Conservation (phyloP, 2,888 invertebrate species). For the Scaptomyza caliginosa region DNA sequence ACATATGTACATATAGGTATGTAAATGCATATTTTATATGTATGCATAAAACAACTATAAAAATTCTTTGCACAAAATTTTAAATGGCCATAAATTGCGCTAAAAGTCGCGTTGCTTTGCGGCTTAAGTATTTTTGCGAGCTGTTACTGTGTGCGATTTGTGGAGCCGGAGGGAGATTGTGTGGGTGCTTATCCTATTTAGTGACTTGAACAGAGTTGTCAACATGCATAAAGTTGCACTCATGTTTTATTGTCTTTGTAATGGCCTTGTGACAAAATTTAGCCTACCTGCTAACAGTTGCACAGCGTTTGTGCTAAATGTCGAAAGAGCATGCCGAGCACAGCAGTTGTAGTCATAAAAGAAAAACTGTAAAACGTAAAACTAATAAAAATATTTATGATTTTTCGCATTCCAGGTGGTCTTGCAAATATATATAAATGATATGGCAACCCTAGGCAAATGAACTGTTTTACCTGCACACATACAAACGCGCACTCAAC, state of each 20-base stretch:
- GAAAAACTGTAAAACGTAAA: slow-evolving; percentile 36
- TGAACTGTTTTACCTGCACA: slow-evolving; percentile 78
- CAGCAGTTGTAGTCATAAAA: slow-evolving; percentile 40
- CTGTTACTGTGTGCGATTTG: slow-evolving; percentile 14
- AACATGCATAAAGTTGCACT: slow-evolving; percentile 10
- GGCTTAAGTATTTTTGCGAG: slow-evolving; percentile 48
- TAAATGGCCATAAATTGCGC: slow-evolving; percentile 63
- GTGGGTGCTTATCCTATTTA: slow-evolving; percentile 63
- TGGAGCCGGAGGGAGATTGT: slow-evolving; percentile 4
- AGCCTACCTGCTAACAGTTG: slow-evolving; percentile 51
- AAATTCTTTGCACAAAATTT: slow-evolving; percentile 60
- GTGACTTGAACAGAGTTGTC: slow-evolving; percentile 51
- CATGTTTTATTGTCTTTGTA: slow-evolving; percentile 14
- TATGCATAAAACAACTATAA: slow-evolving; percentile 57
- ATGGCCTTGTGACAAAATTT: slow-evolving; percentile 28
- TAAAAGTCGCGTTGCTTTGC: slow-evolving; percentile 44
- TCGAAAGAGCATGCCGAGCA: slow-evolving; percentile 6
- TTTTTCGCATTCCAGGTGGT: slow-evolving; percentile 71
- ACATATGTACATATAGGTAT: slow-evolving; percentile 14
- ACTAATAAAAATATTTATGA: slow-evolving; percentile 52
- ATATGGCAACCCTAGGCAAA: slow-evolving; percentile 73
- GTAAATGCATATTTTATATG: slow-evolving; percentile 12
- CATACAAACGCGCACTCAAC: slow-evolving; percentile 32
- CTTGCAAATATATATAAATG: slow-evolving; percentile 29
- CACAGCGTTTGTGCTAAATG: slow-evolving; percentile 25